Conservation (phyloP, 2,888 invertebrate genomes). For the Eupithecia abbreviata region DNA sequence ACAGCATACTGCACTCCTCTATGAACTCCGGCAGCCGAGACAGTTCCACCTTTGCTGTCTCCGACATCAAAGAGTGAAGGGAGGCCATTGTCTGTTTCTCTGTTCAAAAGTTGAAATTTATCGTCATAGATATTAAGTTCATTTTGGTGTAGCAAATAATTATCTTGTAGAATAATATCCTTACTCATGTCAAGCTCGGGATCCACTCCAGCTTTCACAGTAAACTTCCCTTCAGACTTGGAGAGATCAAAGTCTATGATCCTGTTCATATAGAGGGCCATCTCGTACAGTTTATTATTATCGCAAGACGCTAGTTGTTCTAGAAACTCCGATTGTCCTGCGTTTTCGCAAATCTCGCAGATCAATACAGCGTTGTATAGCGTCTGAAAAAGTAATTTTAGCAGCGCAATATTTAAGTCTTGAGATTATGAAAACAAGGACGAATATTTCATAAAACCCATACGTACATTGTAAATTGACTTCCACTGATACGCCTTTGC, state of each 20-base stretch:
- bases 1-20: constrained; percentile 86
- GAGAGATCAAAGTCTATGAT: constrained; percentile 88
- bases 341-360: constrained; percentile 85
- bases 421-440: not conserved
- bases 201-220: constrained; percentile 90
- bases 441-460: not conserved
- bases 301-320: constrained; percentile 75
- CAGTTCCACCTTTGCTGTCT: constrained; percentile 88
- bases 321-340: constrained; percentile 78
- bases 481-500: constrained; percentile 88
- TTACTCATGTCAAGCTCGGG: constrained; percentile 89
- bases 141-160: not conserved
- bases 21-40: constrained; percentile 87
- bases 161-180: constrained; percentile 38
- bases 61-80: constrained; percentile 88
- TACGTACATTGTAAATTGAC: constrained; percentile 85
- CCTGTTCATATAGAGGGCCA: constrained; percentile 88
- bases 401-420: not conserved
- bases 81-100: constrained; percentile 88
- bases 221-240: constrained; percentile 86
- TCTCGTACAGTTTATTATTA: constrained; percentile 81
- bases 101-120: constrained; percentile 54
- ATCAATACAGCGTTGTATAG: constrained; percentile 87
- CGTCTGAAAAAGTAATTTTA: constrained; percentile 81
- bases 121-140: not conserved